Percentiles rank a stretch among this genome's conserved stretches.
These are phyloP conservation scores for Tetranychus piercei DNA, from an alignment of 2,888 invertebrate species.

Conservation along the genomic window DNA sequence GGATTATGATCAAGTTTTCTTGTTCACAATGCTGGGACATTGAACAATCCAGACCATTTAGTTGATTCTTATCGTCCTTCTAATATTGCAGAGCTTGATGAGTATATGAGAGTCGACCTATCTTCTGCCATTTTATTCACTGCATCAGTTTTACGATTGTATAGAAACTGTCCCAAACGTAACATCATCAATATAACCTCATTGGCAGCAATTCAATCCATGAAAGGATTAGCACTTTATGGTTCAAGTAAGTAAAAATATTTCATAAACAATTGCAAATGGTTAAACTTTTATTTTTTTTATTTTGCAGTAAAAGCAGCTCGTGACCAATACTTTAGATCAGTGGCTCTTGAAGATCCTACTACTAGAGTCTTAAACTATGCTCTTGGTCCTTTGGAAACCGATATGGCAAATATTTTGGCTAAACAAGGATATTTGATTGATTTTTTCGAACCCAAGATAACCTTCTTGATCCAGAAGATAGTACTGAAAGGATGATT, in stretches of 20 bases:
- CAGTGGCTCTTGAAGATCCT: constrained; percentile 45
- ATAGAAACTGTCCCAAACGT: constrained; percentile 4
- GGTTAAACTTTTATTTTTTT: background rate
- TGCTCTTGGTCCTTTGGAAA: constrained; percentile 77
- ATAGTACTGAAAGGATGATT: constrained; percentile 55
- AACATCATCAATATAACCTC: constrained; percentile 64
- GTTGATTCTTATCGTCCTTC: constrained; percentile 6
- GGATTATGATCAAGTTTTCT: constrained; percentile 48
- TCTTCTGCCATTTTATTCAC: constrained; percentile 25
- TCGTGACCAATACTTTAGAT: constrained; percentile 64
- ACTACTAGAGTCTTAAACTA: constrained; percentile 56
- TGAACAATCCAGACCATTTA: constrained; percentile 39
- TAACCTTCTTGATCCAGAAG: constrained; percentile 44
- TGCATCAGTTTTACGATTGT: constrained; percentile 22
- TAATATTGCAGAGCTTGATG: constrained; percentile 18
- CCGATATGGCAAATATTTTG: constrained; percentile 62
- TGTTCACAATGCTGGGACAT: constrained; percentile 70
- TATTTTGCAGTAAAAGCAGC: constrained; percentile 54
- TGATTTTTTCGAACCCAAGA: constrained; percentile 15
- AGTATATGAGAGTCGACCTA: constrained; percentile 25
- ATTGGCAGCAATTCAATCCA: constrained; percentile 55
- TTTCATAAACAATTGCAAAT: background rate
- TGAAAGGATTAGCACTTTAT: constrained; percentile 60
- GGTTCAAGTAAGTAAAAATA: constrained; percentile 35
- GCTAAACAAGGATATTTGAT: constrained; percentile 18